phyloP scores from a whole-genome alignment of 1,140 invertebrate species.

The Drosophila lacertosa region DNA sequence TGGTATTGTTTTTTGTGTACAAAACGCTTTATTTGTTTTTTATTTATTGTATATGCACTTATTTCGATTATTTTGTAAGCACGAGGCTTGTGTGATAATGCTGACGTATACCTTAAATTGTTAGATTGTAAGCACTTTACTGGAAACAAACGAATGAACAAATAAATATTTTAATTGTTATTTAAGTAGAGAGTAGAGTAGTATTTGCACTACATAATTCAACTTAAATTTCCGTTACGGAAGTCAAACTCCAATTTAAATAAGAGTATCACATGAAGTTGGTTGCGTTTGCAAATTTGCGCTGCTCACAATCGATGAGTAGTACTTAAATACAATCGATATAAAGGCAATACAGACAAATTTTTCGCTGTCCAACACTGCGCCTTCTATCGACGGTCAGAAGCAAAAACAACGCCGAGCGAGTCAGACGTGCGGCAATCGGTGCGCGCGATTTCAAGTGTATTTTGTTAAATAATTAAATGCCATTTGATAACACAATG shows the following conservation, averaged over 20 bases:
- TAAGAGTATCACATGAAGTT: background rate
- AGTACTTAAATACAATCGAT: background rate
- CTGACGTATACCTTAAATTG: slow-evolving; percentile 52
- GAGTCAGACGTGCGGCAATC: slow-evolving; percentile 30
- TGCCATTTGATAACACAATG: slow-evolving; percentile 30
- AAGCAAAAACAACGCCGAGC: slow-evolving; percentile 51
- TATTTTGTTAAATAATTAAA: slow-evolving; percentile 45
- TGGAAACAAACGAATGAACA: slow-evolving; percentile 52
- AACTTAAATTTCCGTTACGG: background rate
- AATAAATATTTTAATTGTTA: slow-evolving; percentile 59
- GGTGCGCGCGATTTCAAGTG: slow-evolving; percentile 46
- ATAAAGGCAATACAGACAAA: background rate
- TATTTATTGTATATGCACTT: slow-evolving; percentile 35
- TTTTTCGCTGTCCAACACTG: slow-evolving; percentile 18
- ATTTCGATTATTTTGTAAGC: slow-evolving; percentile 42
- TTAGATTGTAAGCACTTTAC: slow-evolving; percentile 45
- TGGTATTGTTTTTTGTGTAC: slow-evolving; percentile 46
- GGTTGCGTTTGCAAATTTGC: background rate
- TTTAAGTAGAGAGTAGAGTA: background rate
- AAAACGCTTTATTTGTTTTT: slow-evolving; percentile 46
- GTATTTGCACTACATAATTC: background rate
- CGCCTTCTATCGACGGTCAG: slow-evolving; percentile 12
- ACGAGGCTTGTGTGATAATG: slow-evolving; percentile 69
- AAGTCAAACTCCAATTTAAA: background rate
- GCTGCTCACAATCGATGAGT: slow-evolving; percentile 7